Evolutionary conservation across 1,140 invertebrate species (phyloP).

Genomic region (Hypothenemus hampei): DNA sequence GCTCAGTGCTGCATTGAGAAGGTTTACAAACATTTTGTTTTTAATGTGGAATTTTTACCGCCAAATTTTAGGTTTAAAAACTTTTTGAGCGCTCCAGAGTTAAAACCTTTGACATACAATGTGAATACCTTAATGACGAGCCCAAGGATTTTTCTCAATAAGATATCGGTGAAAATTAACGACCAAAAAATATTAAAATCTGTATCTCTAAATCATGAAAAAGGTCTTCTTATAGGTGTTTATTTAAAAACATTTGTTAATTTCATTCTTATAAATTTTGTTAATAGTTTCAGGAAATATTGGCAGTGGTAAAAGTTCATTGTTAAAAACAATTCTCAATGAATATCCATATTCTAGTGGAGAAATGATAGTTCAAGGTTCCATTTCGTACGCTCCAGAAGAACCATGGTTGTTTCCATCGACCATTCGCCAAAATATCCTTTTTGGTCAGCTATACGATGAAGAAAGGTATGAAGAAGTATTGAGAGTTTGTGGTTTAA

Average conservation of each 20-base stretch:
- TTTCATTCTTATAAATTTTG: neutral
- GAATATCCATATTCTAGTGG: slow-evolving; percentile 66
- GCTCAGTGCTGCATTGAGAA: slow-evolving; percentile 29
- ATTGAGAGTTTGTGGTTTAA: slow-evolving; percentile 31
- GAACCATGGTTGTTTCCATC: slow-evolving; percentile 72
- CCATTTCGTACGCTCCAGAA: slow-evolving; percentile 72
- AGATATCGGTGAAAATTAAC: slow-evolving; percentile 26
- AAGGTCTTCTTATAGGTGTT: slow-evolving; percentile 42
- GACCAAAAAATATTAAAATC: slow-evolving; percentile 49
- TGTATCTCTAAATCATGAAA: slow-evolving; percentile 22
- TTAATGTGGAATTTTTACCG: neutral
- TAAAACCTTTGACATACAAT: slow-evolving; percentile 1
- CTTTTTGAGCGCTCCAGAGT: slow-evolving; percentile 28
- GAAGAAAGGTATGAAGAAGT: slow-evolving; percentile 55
- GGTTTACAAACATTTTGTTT: slow-evolving; percentile 1
- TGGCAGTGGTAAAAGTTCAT: slow-evolving; percentile 49
- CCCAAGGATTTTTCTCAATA: slow-evolving; percentile 30
- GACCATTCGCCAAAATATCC: slow-evolving; percentile 57
- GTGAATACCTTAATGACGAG: slow-evolving; percentile 8
- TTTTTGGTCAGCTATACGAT: slow-evolving; percentile 52
- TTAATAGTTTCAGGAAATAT: slow-evolving; percentile 16
- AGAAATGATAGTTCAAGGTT: slow-evolving; percentile 58
- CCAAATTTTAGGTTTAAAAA: slow-evolving; percentile 18
- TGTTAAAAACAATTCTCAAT: slow-evolving; percentile 64
- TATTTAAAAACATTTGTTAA: neutral